Evolutionary conservation across 1,140 invertebrate species (phyloP).

Genomic region (Euwallacea similis): DNA sequence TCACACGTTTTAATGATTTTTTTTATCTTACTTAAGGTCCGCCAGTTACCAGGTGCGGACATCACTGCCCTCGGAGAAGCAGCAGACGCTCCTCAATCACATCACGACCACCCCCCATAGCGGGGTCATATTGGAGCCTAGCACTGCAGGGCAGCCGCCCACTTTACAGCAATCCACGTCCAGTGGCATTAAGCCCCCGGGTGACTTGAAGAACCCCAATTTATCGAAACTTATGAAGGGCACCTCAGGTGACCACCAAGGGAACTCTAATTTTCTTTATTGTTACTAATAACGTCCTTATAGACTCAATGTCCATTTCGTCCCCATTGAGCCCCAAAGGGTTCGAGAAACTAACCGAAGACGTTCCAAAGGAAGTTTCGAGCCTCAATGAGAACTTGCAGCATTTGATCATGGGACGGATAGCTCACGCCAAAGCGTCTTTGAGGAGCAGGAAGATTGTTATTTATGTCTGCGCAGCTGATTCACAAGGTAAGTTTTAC

Average conservation of each 20-base stretch:
- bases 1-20: slow-evolving; percentile 6
- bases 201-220: slow-evolving; percentile 53
- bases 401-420: slow-evolving; percentile 62
- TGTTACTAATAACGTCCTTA: slow-evolving; percentile 25
- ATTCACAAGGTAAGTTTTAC: slow-evolving; percentile 62
- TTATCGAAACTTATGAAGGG: slow-evolving; percentile 54
- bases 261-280: not conserved
- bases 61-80: slow-evolving; percentile 53
- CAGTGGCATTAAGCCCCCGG: slow-evolving; percentile 39
- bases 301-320: slow-evolving; percentile 64
- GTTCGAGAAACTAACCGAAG: slow-evolving; percentile 44
- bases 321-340: slow-evolving; percentile 57
- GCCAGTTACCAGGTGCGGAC: slow-evolving; percentile 54
- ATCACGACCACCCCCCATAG: slow-evolving; percentile 49
- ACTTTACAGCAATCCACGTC: slow-evolving; percentile 45
- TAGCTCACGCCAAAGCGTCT: slow-evolving; percentile 54
- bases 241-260: slow-evolving; percentile 51
- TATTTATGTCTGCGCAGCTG: slow-evolving; percentile 68
- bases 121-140: slow-evolving; percentile 52
- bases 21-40: slow-evolving; percentile 46
- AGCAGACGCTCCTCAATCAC: slow-evolving; percentile 56
- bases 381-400: slow-evolving; percentile 55
- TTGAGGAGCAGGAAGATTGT: slow-evolving; percentile 64
- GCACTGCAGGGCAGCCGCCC: slow-evolving; percentile 50
- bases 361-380: slow-evolving; percentile 53